phyloP scores from a whole-genome alignment of 2,888 invertebrate species.

The Dioctria linearis region DNA sequence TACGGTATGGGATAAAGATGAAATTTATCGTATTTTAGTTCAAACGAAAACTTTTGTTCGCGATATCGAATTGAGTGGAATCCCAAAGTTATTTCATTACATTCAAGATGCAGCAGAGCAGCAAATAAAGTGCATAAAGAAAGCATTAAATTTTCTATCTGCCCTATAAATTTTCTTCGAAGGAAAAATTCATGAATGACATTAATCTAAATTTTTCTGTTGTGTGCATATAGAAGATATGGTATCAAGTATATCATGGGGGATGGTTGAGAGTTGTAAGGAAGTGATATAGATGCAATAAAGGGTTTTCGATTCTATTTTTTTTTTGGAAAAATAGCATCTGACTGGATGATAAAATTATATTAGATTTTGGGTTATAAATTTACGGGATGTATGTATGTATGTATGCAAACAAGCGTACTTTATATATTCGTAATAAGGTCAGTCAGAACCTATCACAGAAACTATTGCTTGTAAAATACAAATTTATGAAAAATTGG shows the following conservation, averaged over 20 bases:
- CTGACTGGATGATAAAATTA: no score
- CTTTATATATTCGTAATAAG: no score
- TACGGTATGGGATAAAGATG: no score
- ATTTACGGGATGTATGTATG: no score
- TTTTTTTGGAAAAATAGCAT: no score
- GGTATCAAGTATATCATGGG: not conserved
- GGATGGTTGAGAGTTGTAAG: not conserved
- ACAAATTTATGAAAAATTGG: no score
- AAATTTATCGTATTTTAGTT: no score
- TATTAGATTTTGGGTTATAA: no score
- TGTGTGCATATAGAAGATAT: not conserved
- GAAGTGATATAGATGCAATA: constrained; percentile 22
- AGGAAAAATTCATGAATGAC: constrained; percentile 3
- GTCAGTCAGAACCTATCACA: no score
- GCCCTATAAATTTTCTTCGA: constrained; percentile 6
- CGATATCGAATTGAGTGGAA: constrained; percentile 9
- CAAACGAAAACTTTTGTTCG: not conserved
- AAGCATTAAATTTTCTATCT: not conserved
- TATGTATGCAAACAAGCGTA: no score
- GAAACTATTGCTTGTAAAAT: no score
- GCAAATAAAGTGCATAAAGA: constrained; percentile 17
- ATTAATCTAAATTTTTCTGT: constrained; percentile 21
- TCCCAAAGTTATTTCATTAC: not conserved
- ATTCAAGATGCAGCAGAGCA: not conserved
- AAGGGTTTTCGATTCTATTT: not conserved